These are phyloP conservation scores for Micrasema longulum DNA, from an alignment of 1,140 invertebrate genomes.

Conservation along the genomic window DNA sequence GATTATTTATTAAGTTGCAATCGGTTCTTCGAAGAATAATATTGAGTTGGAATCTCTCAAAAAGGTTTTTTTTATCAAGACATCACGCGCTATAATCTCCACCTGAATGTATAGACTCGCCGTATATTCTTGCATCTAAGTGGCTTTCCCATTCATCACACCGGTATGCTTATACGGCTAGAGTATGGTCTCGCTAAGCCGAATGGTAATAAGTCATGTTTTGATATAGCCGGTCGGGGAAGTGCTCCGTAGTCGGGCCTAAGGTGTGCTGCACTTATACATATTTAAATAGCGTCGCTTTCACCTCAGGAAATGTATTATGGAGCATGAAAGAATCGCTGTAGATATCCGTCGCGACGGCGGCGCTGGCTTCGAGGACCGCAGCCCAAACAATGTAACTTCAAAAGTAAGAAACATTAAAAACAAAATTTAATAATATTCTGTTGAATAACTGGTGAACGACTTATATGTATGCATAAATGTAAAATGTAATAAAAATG, in stretches of 20 bases:
- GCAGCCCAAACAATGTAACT: neutral
- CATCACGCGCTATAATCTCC: too few relatives aligned
- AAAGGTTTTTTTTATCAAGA: too few relatives aligned
- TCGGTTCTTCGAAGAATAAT: too few relatives aligned
- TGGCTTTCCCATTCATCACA: too few relatives aligned
- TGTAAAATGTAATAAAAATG: too few relatives aligned
- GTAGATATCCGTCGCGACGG: conserved; percentile 27
- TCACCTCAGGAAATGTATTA: conserved; percentile 36
- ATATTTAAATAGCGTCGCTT: conserved; percentile 38
- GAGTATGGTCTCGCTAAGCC: too few relatives aligned
- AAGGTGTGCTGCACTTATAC: conserved; percentile 29
- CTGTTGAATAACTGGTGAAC: neutral
- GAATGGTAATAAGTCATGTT: conserved; percentile 31
- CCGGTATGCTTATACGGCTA: too few relatives aligned
- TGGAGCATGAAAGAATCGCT: conserved; percentile 40
- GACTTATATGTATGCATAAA: too few relatives aligned
- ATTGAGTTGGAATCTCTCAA: too few relatives aligned
- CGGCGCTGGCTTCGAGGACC: neutral
- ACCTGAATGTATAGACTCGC: too few relatives aligned
- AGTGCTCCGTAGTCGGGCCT: neutral
- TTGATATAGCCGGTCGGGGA: conserved; percentile 21
- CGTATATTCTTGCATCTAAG: too few relatives aligned
- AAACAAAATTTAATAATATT: neutral
- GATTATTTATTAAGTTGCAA: too few relatives aligned
- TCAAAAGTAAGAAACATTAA: neutral